Evolutionary conservation across 2,888 invertebrate species (phyloP), one percentile per base, ranked within the genome.

Genomic region (Drosophila formosana): DNA sequence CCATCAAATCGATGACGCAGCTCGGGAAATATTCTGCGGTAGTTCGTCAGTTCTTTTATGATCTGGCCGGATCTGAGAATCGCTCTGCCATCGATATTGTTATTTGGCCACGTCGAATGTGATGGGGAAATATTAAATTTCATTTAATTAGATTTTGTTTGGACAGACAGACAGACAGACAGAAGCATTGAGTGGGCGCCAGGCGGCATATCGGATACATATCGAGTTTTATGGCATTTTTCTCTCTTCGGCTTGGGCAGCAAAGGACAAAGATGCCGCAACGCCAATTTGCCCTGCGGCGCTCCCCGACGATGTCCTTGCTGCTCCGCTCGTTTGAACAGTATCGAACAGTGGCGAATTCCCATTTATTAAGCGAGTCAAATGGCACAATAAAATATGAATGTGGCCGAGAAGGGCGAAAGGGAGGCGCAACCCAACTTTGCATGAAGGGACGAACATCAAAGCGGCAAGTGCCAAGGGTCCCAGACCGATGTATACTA

Each of bases 121-220:
- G 41, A 32, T 45, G 49, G 60, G 37, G 52, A 65, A 52, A 66
- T 80, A 80, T 80, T 80, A 78, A 84, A 73, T 80, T 80, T 74
- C 75, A 78, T 80, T 84, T 80, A 80, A 80, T 80, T 80, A 81
- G 70, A 84, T 78, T 80, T 84, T 84, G 78, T 84, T 74, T 74
- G 74, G 25, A 50, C 53, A 74, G 25, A 50, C 53, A 50, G 47
- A 64, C 32, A 11, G 37, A 37, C 37, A 11, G 37, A 37, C 4
- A 34, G 25, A 57, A 0, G 56, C 34, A 56, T 46, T 56, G 60
- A 69, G 60, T 57, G 51, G 78, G 61, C 72, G 66, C 50, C 64
- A 51, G 65, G 34, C 49, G 65, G 34, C 49, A 60, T 60, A 66
- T 52, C 65, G 70, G 67, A 74, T 74, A 78, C 68, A 81, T 80